Conservation (phyloP, 2,113 vertebrate species). For the Amphiprion ocellaris region DNA sequence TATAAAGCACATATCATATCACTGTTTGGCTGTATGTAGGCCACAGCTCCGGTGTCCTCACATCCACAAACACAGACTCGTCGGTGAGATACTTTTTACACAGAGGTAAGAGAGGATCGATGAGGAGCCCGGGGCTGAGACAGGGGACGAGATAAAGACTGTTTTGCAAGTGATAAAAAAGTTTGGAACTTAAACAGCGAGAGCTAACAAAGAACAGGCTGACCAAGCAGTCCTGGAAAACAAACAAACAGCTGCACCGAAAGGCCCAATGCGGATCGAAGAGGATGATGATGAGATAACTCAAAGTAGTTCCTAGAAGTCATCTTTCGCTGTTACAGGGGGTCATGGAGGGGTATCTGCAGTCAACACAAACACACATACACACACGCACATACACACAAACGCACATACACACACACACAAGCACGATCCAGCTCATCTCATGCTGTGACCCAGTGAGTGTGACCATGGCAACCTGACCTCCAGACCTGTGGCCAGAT, state of each 20-base stretch:
- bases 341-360: neutral
- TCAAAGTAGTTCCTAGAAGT: slow-evolving; percentile 54
- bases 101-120: slow-evolving; percentile 47
- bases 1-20: neutral
- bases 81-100: slow-evolving; percentile 6
- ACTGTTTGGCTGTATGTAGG: neutral
- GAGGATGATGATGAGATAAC: slow-evolving; percentile 41
- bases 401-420: slow-evolving; percentile 14
- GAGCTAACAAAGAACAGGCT: slow-evolving; percentile 66
- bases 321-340: slow-evolving; percentile 14
- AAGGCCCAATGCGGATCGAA: slow-evolving; percentile 30
- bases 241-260: slow-evolving; percentile 65
- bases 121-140: slow-evolving; percentile 56
- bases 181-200: slow-evolving; percentile 63
- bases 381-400: slow-evolving; percentile 31
- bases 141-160: slow-evolving; percentile 64
- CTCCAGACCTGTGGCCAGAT: slow-evolving; percentile 43
- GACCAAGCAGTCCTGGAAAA: slow-evolving; percentile 59
- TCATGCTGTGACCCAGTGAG: slow-evolving; percentile 28
- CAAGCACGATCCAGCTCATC: neutral
- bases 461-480: slow-evolving; percentile 55
- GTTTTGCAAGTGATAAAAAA: slow-evolving; percentile 65
- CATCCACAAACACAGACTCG: slow-evolving; percentile 15
- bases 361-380: slow-evolving; percentile 23
- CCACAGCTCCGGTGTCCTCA: neutral